A percentile compares a stretch with the other conserved stretches of the same genome.
Conservation (phyloP, 2,797 vertebrate species). For the Synanceia verrucosa region DNA sequence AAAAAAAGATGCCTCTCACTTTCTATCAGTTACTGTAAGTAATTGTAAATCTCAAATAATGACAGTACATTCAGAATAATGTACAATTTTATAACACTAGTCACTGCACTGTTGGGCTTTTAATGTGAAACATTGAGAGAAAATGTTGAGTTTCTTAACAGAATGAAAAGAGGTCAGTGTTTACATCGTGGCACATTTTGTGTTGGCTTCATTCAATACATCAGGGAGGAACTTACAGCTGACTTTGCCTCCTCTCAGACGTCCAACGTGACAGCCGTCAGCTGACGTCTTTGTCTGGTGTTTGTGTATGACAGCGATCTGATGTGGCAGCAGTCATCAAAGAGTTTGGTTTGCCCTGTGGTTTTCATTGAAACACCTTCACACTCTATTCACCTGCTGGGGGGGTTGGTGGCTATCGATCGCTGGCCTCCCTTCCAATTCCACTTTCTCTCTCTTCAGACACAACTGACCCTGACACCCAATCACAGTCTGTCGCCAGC, state of each 20-base stretch:
- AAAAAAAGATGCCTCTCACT: not conserved
- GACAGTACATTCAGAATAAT: not conserved
- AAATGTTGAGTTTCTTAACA: not conserved
- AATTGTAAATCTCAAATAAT: no score
- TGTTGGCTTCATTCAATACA: conserved; percentile 2
- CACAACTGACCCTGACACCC: conserved; percentile 57
- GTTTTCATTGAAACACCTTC: conserved; percentile 32
- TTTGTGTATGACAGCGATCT: conserved; percentile 38
- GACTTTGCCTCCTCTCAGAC: conserved; percentile 7
- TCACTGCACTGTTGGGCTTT: not conserved
- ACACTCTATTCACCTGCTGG: conserved; percentile 39
- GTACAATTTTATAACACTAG: not conserved
- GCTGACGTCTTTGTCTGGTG: conserved; percentile 41
- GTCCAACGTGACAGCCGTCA: conserved; percentile 32
- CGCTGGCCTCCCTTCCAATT: conserved; percentile 30
- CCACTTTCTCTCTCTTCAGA: conserved; percentile 48
- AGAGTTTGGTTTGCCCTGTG: conserved; percentile 25
- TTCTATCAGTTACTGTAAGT: no score
- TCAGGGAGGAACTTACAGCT: conserved; percentile 8
- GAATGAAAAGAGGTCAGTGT: no score
- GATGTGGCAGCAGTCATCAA: conserved; percentile 42
- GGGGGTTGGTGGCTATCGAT: conserved; percentile 39
- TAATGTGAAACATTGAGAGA: no score
- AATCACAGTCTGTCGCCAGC: conserved; percentile 45
- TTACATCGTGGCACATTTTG: no score